These are phyloP conservation scores for Microplitis deprimator DNA, from an alignment of 2,888 invertebrate species.

Conservation along the genomic window DNA sequence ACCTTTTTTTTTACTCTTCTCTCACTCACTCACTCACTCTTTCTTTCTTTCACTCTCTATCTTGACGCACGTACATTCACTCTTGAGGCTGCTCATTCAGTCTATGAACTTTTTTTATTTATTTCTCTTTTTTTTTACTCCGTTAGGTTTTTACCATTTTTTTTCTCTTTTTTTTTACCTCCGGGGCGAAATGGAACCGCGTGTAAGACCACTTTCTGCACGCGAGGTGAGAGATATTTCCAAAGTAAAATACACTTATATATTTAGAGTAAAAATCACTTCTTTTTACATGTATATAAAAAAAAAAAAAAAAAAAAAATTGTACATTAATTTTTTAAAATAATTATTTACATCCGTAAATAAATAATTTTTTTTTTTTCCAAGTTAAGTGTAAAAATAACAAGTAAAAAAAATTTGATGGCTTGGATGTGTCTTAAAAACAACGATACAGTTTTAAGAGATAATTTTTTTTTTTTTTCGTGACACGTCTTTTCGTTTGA, in stretches of 20 bases:
- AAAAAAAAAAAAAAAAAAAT: too few relatives aligned
- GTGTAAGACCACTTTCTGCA: conserved; percentile 39
- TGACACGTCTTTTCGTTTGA: conserved; percentile 8
- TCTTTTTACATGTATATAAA: too few relatives aligned
- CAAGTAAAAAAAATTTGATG: conserved; percentile 1
- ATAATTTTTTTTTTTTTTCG: background rate
- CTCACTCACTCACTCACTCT: background rate
- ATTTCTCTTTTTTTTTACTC: conserved; percentile 19
- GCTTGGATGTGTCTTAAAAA: conserved; percentile 11
- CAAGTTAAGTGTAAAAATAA: background rate
- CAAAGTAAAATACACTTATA: conserved; percentile 12
- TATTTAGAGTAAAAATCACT: background rate
- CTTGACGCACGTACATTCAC: conserved; percentile 51
- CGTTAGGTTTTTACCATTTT: conserved; percentile 12
- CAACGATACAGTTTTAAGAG: background rate
- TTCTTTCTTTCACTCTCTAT: conserved; percentile 40
- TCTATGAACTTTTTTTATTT: conserved; percentile 30
- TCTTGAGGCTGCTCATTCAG: conserved; percentile 42
- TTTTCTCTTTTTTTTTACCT: conserved; percentile 33
- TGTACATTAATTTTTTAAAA: too few relatives aligned
- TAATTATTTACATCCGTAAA: too few relatives aligned
- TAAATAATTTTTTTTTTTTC: too few relatives aligned
- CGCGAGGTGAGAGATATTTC: conserved; percentile 37
- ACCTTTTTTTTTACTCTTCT: conserved; percentile 6
- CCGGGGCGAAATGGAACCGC: conserved; percentile 32